Percentiles rank a stretch among this genome's conserved stretches.
phyloP scores from a whole-genome alignment of 2,113 vertebrate species.

The Heloderma charlesbogerti region DNA sequence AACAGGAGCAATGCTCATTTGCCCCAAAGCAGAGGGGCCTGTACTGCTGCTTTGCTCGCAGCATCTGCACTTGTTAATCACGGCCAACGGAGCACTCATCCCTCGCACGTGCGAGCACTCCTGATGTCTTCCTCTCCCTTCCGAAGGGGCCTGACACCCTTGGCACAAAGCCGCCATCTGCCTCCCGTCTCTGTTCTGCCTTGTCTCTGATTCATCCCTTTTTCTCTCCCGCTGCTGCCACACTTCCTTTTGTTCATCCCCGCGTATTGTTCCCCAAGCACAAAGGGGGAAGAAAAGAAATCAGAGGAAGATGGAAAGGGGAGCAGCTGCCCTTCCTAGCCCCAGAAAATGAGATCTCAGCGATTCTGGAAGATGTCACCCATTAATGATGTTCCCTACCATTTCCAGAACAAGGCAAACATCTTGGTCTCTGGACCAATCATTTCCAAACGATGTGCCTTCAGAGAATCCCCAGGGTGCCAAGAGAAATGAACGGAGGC shows the following conservation, averaged over 20 bases:
- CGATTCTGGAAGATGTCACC: neutral
- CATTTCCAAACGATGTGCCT: too few species aligned
- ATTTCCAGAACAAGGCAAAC: neutral
- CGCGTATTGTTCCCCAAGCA: slow-evolving; percentile 8
- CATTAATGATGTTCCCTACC: neutral
- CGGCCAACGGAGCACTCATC: neutral
- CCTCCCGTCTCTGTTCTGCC: neutral
- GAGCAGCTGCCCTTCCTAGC: neutral
- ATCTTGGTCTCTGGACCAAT: neutral
- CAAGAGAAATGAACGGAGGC: neutral
- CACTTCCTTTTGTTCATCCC: neutral
- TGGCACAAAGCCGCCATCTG: slow-evolving; percentile 15
- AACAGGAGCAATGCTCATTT: too few species aligned
- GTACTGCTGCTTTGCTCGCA: neutral
- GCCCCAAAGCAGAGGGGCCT: too few species aligned
- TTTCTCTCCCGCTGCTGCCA: neutral
- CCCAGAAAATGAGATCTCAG: neutral
- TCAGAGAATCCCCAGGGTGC: neutral
- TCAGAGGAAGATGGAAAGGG: neutral
- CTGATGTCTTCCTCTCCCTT: neutral
- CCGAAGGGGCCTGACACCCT: neutral
- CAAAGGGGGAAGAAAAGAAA: neutral
- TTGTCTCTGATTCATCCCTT: slow-evolving; percentile 1
- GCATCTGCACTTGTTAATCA: neutral
- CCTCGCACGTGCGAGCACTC: neutral